phyloP scores from a whole-genome alignment of 2,113 vertebrate species.

The Syngnathoides biaculeatus region DNA sequence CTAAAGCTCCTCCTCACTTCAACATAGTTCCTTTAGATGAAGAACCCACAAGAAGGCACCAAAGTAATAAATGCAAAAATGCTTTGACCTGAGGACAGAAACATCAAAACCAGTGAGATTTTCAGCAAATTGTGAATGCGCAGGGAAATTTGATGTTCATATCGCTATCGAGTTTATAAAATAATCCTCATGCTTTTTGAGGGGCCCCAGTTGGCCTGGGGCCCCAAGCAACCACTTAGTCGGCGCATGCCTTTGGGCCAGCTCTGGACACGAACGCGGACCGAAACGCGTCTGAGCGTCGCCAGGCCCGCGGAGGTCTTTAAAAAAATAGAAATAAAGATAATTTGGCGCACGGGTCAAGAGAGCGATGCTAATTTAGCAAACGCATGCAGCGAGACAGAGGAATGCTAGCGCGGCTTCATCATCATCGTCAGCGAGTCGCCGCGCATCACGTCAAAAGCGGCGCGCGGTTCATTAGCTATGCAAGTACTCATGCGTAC shows the following conservation, averaged over 20 bases:
- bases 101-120: neutral
- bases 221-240: neutral
- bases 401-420: constrained; percentile 50
- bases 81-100: neutral
- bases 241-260: neutral
- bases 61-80: neutral
- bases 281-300: constrained; percentile 19
- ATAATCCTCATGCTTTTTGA: no score
- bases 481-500: constrained; percentile 58
- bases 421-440: constrained; percentile 41
- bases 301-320: neutral
- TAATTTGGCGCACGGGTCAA: constrained; percentile 22
- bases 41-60: no score
- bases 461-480: constrained; percentile 46
- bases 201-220: neutral
- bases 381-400: constrained; percentile 45
- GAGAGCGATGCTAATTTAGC: constrained; percentile 20
- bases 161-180: no score
- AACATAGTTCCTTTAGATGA: no score
- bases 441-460: constrained; percentile 52
- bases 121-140: neutral
- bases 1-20: no score
- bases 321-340: constrained; percentile 25
- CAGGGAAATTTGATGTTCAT: no score
- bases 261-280: constrained; percentile 12